A percentile compares a stretch with the other conserved stretches of the same genome.
These are phyloP conservation scores for Coregonus clupeaformis DNA, from an alignment of 2,113 vertebrate species.

Conservation along the genomic window DNA sequence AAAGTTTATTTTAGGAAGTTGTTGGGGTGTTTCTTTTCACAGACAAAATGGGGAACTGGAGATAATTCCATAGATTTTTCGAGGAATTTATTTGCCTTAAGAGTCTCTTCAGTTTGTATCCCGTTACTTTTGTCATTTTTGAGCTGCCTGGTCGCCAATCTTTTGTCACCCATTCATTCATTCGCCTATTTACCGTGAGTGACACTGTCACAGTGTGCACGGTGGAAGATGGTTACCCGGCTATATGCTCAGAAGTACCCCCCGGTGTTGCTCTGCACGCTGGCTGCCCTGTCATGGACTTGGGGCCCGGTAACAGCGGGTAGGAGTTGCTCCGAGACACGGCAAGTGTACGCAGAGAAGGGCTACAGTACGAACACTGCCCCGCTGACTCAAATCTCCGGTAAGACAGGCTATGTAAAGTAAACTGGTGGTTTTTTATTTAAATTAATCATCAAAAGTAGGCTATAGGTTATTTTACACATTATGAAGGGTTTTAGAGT, in stretches of 20 bases:
- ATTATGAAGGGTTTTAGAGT: not conserved
- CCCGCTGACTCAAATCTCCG: constrained; percentile 81
- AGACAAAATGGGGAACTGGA: not conserved
- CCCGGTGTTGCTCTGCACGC: constrained; percentile 51
- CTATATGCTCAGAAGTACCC: constrained; percentile 22
- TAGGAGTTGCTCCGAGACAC: constrained; percentile 82
- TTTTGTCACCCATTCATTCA: not conserved
- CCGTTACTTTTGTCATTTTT: not conserved
- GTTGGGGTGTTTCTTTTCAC: not conserved
- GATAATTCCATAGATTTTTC: not conserved
- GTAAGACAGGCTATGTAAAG: constrained; percentile 62
- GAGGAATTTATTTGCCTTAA: not conserved
- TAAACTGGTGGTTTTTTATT: not conserved
- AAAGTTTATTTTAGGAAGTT: constrained; percentile 1
- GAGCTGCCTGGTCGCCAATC: not conserved
- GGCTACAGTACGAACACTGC: constrained; percentile 81
- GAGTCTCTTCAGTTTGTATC: not conserved
- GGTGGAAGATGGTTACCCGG: constrained; percentile 7
- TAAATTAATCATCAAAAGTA: not conserved
- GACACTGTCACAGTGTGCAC: not conserved
- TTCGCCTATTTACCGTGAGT: not conserved
- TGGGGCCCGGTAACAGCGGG: constrained; percentile 66
- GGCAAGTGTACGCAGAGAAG: constrained; percentile 81
- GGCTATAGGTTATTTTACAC: not conserved
- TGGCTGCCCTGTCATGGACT: constrained; percentile 43